Evolutionary conservation across 1,140 invertebrate genomes (phyloP), one percentile per base, ranked within the genome.

Genomic region (Procambarus clarkii): DNA sequence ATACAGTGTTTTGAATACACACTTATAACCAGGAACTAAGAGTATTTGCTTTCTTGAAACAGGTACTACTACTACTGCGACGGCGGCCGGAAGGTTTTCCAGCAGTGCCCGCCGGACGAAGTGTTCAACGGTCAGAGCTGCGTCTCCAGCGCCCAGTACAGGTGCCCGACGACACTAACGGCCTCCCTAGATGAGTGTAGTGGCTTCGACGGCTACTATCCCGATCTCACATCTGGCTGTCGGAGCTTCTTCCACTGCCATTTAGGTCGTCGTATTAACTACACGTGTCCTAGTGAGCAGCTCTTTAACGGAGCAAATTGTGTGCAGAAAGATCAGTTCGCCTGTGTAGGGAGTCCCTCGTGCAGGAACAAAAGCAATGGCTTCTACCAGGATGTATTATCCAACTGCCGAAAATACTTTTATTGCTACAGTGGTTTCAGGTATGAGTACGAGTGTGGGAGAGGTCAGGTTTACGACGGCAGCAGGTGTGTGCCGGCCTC

Each of bases 11-110:
- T 54, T 54, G 50, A 64, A 64, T 18, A 64, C 60, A 2, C 21
- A 21, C 21, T 64, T 64, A 64, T 64, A 18, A 1, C 18, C 13
- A 15, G 18, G 13, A 4, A 64, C 13, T 64, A 64, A 64, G 13
- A 18, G 60, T 21, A 64, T 15, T 21, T 18, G 18, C 5, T 18
- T 15, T 58, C 71, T 24, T 18, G 34, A 34, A 48, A 54, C 85
- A 87, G 85, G 85, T 87, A 78, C 85, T 87, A 78, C 85, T 87
- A 78, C 76, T 78, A 79, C 85, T 87, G 85, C 74, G 54, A 77
- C 74, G 54, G 18, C 71, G 85, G 85, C 24, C 48, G 21, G 85
- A 50, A 44, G n/a, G 78, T 78, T 50, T 1, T 11, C 21, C 74
- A 45, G 5, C n/a, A 78, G 48, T 87, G 85, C 24, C 85, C 85